phyloP scores from a whole-genome alignment of 2,888 invertebrate species.

The Arge pagana region DNA sequence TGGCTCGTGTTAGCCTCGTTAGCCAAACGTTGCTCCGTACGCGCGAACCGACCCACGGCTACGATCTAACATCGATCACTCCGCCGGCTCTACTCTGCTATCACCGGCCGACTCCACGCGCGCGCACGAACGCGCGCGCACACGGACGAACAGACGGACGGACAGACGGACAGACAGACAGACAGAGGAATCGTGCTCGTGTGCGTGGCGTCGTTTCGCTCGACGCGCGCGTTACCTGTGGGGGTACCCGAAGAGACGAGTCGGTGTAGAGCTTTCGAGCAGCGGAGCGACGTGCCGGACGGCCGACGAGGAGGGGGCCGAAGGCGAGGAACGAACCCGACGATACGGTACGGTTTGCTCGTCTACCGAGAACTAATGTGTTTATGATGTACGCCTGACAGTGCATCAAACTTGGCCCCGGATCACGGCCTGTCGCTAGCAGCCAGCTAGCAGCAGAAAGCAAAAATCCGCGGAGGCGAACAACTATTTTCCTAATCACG shows the following conservation, averaged over 20 bases:
- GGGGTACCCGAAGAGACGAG: too few relatives aligned
- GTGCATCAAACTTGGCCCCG: constrained; percentile 48
- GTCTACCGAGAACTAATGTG: constrained; percentile 47
- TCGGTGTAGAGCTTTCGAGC: too few relatives aligned
- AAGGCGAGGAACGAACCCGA: background rate
- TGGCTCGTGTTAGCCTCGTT: constrained; percentile 46
- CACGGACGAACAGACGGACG: background rate
- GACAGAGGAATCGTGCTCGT: constrained; percentile 1
- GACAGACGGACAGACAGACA: constrained; percentile 10
- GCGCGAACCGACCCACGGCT: constrained; percentile 23
- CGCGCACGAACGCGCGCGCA: constrained; percentile 13
- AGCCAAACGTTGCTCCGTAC: constrained; percentile 38
- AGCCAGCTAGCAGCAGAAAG: constrained; percentile 6
- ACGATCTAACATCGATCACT: constrained; percentile 28
- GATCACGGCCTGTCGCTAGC: constrained; percentile 16
- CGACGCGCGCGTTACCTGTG: constrained; percentile 12
- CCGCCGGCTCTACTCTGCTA: constrained; percentile 8
- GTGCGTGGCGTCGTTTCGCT: constrained; percentile 17
- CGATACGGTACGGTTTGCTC: background rate
- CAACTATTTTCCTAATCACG: too few relatives aligned
- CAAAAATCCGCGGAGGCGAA: too few relatives aligned
- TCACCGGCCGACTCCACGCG: constrained; percentile 17
- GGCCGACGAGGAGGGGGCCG: background rate
- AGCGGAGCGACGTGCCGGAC: too few relatives aligned
- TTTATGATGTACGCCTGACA: constrained; percentile 53